Conservation (phyloP, 2,113 vertebrate genomes). For the Triplophysa tibetana region DNA sequence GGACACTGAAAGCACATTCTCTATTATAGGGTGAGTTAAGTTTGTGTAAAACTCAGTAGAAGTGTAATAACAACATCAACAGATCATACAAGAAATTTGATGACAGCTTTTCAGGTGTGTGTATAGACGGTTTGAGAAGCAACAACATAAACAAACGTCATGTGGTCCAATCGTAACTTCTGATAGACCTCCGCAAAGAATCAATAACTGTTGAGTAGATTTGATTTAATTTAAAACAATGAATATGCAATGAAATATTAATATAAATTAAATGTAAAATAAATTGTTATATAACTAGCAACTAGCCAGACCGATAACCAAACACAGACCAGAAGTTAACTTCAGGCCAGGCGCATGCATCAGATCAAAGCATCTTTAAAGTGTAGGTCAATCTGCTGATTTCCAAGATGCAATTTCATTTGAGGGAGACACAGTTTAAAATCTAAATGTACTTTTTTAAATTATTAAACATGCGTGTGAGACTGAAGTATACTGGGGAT, state of each 20-base stretch:
- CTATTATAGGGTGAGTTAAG: neutral
- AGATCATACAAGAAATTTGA: slow-evolving; percentile 25
- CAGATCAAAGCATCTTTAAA: neutral
- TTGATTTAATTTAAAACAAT: no score
- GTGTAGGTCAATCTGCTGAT: slow-evolving; percentile 1
- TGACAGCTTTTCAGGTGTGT: neutral
- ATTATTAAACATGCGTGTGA: slow-evolving; percentile 6
- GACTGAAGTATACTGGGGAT: slow-evolving; percentile 11
- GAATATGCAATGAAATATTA: no score
- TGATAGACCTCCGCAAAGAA: no score
- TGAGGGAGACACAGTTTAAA: neutral
- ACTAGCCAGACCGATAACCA: no score
- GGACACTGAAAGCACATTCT: slow-evolving; percentile 3
- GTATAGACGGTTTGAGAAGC: neutral
- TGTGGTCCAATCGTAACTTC: no score
- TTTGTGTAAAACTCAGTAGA: slow-evolving; percentile 9
- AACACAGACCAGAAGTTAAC: no score
- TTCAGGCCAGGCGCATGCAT: no score
- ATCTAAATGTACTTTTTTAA: neutral
- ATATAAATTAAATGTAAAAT: no score
- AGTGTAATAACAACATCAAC: slow-evolving; percentile 4
- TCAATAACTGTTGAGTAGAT: no score
- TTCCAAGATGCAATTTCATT: neutral
- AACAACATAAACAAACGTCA: no score
- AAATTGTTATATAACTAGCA: no score